phyloP scores from a whole-genome alignment of 2,113 vertebrate genomes.

The Callopanchax toddi region DNA sequence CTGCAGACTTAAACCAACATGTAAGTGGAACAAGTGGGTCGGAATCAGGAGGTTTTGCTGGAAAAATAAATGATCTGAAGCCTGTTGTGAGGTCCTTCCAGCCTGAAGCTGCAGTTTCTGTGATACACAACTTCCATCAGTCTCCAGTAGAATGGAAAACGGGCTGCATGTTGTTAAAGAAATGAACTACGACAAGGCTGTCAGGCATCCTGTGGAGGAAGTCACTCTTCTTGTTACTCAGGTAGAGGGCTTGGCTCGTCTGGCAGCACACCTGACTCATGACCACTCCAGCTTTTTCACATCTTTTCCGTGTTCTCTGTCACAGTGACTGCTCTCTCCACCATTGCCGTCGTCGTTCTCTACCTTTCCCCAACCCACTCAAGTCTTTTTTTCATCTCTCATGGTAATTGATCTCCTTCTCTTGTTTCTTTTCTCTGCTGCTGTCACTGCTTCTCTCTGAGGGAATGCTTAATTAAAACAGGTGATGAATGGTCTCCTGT shows the following conservation, averaged over 20 bases:
- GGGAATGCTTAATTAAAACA: constrained; percentile 68
- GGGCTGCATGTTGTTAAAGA: constrained; percentile 62
- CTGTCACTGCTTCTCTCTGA: constrained; percentile 53
- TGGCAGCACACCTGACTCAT: constrained; percentile 47
- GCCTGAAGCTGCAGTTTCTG: constrained; percentile 23
- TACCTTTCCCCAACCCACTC: background rate
- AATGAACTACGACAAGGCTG: constrained; percentile 50
- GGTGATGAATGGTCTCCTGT: constrained; percentile 65
- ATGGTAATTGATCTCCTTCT: constrained; percentile 61
- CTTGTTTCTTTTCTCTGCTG: constrained; percentile 49
- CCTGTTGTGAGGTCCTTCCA: constrained; percentile 19
- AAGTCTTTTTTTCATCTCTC: constrained; percentile 53
- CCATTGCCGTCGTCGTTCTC: constrained; percentile 13
- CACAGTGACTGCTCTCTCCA: constrained; percentile 39
- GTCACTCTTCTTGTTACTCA: constrained; percentile 53
- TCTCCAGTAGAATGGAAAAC: constrained; percentile 50
- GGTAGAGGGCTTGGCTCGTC: constrained; percentile 40
- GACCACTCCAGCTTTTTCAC: constrained; percentile 31
- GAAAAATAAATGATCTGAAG: constrained; percentile 34
- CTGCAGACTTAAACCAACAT: constrained; percentile 9
- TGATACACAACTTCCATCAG: constrained; percentile 45
- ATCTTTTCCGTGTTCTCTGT: constrained; percentile 30
- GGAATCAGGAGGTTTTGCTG: constrained; percentile 40
- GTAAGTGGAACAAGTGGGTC: constrained; percentile 27
- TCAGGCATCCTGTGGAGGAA: constrained; percentile 48